Base-by-base conservation (phyloP, 2,888 invertebrate genomes). In the Epistrophe grossulariae region DNA sequence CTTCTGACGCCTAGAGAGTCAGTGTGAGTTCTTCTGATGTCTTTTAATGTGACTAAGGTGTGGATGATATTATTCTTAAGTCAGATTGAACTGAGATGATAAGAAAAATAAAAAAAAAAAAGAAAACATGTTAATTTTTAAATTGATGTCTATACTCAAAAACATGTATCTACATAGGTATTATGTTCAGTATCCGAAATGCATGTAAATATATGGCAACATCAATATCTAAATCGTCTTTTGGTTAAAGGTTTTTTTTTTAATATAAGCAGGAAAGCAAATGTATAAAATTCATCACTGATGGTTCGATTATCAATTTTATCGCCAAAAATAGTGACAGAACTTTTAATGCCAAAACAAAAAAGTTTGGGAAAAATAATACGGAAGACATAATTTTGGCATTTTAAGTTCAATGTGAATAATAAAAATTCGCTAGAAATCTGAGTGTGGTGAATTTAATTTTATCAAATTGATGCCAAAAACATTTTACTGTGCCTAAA, bases 1-100 rank as follows among this genome's bases (percentile, higher is more conserved):
- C 62, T 73, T 73, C 70, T 70, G 70, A 70, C 70, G 70, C 70
- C 70, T 40, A 43, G 43, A 40, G 24, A 40, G 40, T 40, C 40
- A 55, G 68, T 68, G 35, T 68, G 50, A 50, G 17, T 68, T 68
- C 50, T 50, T 43, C 10, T 35, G 35, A 9, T 4, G 2, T 28
- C 3, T 38, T 40, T 38, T 15, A 38, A 70, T 70, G 52, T 52
- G 19, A 52, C 35, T 35, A 50, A 68, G 70, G 70, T 70, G 70
- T 70, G 70, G 55, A 70, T 55, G 70, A 70, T 55, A 70, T 70
- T 55, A 70, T 55, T 40, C n/a, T 40, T 38, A n/a, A 55, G 5
- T 2, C 7, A 13, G 70, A 70, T 70, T 70, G 7, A 8, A 70
- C 24, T 28, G 1, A 13, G 17, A 13, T 66, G 66, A 66, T 66